phyloP scores from a whole-genome alignment of 2,113 vertebrate species.

The Lethenteron camtschaticum region DNA sequence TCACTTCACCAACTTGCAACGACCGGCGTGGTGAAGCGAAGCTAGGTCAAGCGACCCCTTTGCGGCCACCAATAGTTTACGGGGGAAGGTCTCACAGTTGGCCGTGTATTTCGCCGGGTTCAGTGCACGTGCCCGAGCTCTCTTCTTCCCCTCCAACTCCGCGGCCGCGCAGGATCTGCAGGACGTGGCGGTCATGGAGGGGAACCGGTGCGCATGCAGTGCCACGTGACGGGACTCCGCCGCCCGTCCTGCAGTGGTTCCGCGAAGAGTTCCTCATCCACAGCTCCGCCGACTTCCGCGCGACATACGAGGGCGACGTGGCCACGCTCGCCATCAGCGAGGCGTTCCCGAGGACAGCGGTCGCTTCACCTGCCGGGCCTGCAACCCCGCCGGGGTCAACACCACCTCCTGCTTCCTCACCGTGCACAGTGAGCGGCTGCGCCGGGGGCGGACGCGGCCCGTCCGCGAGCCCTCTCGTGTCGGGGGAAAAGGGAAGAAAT shows the following conservation, averaged over 20 bases:
- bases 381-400: neutral
- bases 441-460: no score
- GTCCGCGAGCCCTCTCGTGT: no score
- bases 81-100: no score
- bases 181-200: neutral
- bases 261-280: neutral
- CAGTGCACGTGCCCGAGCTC: no score
- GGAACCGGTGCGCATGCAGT: slow-evolving; percentile 1
- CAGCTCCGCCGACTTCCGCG: slow-evolving; percentile 2
- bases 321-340: slow-evolving; percentile 1
- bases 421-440: neutral
- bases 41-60: no score
- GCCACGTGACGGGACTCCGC: neutral
- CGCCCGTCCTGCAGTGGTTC: neutral
- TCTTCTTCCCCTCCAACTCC: no score
- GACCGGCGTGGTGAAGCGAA: no score
- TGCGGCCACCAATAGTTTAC: no score
- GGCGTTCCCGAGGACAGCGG: slow-evolving; percentile 1
- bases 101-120: no score
- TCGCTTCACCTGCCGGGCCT: neutral
- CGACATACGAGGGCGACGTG: neutral
- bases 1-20: no score
- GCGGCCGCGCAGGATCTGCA: neutral
- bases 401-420: slow-evolving; percentile 2
- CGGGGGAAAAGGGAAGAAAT: no score